A percentile compares a stretch with the other conserved stretches of the same genome.
Conservation (phyloP, 2,113 vertebrate species). For the Gasterosteus aculeatus region DNA sequence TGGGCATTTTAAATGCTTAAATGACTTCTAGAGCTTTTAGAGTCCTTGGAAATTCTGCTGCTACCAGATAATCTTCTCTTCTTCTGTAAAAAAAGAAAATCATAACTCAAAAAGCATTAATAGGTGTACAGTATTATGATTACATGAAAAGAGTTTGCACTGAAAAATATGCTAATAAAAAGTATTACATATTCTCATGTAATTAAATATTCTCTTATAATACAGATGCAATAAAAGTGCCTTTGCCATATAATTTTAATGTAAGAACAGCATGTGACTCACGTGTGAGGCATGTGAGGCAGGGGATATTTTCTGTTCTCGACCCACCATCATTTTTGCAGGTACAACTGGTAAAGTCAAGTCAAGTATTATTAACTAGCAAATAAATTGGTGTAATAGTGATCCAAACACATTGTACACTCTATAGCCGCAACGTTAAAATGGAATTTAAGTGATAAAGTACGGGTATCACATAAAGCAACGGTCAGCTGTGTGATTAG, state of each 20-base stretch:
- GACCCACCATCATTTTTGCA: conserved; percentile 5
- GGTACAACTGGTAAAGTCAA: background rate
- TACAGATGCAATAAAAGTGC: background rate
- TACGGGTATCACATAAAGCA: background rate
- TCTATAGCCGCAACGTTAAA: background rate
- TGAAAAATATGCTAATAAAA: conserved; percentile 4
- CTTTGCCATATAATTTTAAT: background rate
- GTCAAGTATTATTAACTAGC: background rate
- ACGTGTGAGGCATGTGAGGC: background rate
- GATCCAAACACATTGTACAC: background rate
- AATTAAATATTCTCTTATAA: conserved; percentile 4
- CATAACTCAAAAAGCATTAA: conserved; percentile 1
- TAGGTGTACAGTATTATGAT: background rate
- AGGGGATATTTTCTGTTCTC: background rate
- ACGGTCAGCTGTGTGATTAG: background rate
- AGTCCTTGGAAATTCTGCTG: background rate
- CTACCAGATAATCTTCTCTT: background rate
- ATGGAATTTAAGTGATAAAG: background rate
- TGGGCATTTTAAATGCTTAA: background rate
- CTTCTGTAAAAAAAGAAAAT: background rate
- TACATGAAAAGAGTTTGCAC: background rate
- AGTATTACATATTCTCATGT: background rate
- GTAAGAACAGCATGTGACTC: background rate
- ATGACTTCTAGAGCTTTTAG: too few species aligned
- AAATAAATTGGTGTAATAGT: background rate